Evolutionary conservation across 2,888 invertebrate species (phyloP).

Genomic region (Idaea dimidiata): DNA sequence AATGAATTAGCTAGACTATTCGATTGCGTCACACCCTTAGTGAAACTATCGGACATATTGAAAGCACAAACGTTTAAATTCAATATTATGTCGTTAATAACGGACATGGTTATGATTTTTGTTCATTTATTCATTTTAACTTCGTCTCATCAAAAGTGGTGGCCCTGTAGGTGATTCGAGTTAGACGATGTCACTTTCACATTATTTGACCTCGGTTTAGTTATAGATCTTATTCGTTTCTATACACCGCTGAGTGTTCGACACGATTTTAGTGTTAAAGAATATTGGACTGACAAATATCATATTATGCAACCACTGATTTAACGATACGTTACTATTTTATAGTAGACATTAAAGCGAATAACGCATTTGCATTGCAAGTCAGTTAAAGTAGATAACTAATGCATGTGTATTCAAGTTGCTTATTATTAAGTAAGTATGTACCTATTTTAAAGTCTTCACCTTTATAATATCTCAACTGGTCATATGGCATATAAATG

Average conservation of each 20-base stretch:
- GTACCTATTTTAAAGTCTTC: not conserved
- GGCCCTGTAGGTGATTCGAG: not conserved
- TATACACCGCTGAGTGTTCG: not conserved
- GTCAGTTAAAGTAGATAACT: not conserved
- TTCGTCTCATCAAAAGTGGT: not conserved
- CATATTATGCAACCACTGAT: not conserved
- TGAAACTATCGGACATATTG: not conserved
- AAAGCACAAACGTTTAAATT: no score
- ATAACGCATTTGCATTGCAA: not conserved
- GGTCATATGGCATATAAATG: conserved; percentile 24
- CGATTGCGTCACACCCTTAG: not conserved
- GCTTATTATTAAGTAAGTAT: not conserved
- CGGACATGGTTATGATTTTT: not conserved
- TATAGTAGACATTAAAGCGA: not conserved
- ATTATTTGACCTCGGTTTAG: not conserved
- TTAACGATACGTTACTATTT: not conserved
- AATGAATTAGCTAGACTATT: conserved; percentile 1
- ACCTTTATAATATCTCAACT: not conserved
- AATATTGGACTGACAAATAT: no score
- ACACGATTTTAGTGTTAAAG: not conserved
- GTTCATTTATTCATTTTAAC: not conserved
- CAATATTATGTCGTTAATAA: no score
- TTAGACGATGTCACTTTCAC: not conserved
- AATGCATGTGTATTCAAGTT: not conserved
- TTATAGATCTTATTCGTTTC: not conserved